Base-by-base conservation (phyloP, 2,888 invertebrate species). In the Harpagoxenus sublaevis region DNA sequence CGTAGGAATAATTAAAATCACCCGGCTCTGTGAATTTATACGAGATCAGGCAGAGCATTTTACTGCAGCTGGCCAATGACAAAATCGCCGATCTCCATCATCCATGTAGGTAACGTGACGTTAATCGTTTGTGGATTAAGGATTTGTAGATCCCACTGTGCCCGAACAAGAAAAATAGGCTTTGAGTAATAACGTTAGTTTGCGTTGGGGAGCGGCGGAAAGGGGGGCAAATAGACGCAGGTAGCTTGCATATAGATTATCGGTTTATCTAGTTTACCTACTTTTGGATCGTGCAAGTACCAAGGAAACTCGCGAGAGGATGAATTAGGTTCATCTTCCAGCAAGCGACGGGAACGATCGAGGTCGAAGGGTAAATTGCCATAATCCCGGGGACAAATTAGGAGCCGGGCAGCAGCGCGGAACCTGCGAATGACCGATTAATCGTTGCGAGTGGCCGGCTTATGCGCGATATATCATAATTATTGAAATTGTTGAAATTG, bases 301-400 rank as follows among this genome's bases (percentile, higher is more conserved):
- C 23, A 57, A 5, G 65, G 68, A 57, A 73, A 73, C 42, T 60
- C 62, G 42, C 74, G 31, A 23, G 35, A 28, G 84, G 82, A 68
- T 85, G 85, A 86, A 89, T 89, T 86, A 82, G 84, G 65, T 75
- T 74, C 83, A 83, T 88, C 86, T 75, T 84, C 79, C 62, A 42
- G 53, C 74, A 62, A 51, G 63, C 57, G 65, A 57, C 23, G 75
- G 35, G 28, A n/a, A 78, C 35, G 55, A 84, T 48, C 65, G 39
- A n/a, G 65, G 42, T 51, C 35, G 65, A 55, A 81, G 45, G 60
- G 77, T 73, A 84, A 86, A 89, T 89, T 88, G 86, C 87, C 89
- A 84, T 89, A 89, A 89, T 88, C 85, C 79, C 39, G n/a, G 83
- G 74, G 83, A 89, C 89, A 86, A 89, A 89, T 89, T 89, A 89